Percentiles rank a stretch among this genome's conserved stretches.
Conservation (phyloP, 2,888 invertebrate genomes). For the Apodemia mormo region DNA sequence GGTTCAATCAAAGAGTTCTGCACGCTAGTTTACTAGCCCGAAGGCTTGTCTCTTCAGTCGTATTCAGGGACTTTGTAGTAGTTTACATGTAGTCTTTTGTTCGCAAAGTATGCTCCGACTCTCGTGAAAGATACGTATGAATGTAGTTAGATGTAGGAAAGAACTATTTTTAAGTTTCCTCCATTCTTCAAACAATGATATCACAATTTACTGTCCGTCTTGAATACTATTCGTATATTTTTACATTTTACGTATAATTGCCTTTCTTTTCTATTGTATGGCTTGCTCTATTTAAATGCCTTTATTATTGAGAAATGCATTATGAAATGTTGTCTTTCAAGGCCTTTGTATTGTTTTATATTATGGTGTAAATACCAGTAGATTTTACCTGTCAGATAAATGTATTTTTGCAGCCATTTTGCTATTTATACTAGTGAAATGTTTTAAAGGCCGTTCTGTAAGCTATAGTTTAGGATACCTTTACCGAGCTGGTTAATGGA, state of each 20-base stretch:
- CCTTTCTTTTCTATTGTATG: background rate
- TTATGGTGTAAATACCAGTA: no score
- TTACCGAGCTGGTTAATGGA: no score
- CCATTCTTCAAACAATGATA: slow-evolving; percentile 30
- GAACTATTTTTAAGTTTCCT: slow-evolving; percentile 36
- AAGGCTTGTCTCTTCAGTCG: slow-evolving; percentile 40
- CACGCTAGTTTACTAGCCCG: slow-evolving; percentile 45
- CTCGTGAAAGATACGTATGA: slow-evolving; percentile 42
- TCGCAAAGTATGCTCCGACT: slow-evolving; percentile 50
- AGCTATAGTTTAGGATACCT: no score
- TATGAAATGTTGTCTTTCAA: background rate
- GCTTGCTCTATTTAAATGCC: background rate
- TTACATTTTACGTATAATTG: slow-evolving; percentile 10
- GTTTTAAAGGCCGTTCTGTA: no score
- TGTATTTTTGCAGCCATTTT: no score
- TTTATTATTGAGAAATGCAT: background rate
- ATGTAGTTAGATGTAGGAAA: slow-evolving; percentile 45
- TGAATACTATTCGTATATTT: slow-evolving; percentile 21
- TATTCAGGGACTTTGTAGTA: slow-evolving; percentile 44
- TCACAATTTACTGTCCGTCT: slow-evolving; percentile 31
- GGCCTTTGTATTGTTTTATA: background rate
- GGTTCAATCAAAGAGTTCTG: background rate
- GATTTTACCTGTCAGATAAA: no score
- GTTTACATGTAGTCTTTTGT: slow-evolving; percentile 60
- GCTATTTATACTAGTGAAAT: background rate